Percentiles rank a stretch among this genome's conserved stretches.
Evolutionary conservation across 35 echinoderm and acorn worm species (phyloP).

Genomic region (Lytechinus variegatus): DNA sequence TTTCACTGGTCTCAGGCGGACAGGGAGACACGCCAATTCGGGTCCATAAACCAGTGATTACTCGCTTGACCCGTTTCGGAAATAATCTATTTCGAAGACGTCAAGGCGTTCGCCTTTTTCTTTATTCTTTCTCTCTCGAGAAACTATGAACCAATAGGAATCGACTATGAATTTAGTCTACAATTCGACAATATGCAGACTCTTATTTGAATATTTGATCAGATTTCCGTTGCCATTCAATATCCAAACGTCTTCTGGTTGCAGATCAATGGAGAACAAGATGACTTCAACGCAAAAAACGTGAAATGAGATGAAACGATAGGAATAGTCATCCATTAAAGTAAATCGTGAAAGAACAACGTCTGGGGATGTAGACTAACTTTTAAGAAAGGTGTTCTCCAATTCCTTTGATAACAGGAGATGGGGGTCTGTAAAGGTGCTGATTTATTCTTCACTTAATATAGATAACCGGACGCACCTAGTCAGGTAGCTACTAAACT

Average conservation of each 20-base stretch:
- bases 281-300: too few relatives aligned
- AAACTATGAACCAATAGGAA: not conserved
- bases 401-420: constrained; percentile 20
- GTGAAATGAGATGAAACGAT: too few relatives aligned
- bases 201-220: not conserved
- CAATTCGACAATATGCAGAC: not conserved
- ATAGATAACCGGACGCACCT: constrained; percentile 26
- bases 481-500: not conserved
- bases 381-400: not conserved
- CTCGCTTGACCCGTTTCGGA: constrained; percentile 21
- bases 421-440: not conserved
- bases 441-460: constrained; percentile 38
- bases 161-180: not conserved
- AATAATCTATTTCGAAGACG: constrained; percentile 22
- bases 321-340: too few relatives aligned
- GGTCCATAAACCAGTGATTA: constrained; percentile 21
- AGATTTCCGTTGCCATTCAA: too few relatives aligned
- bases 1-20: not conserved
- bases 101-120: not conserved
- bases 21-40: constrained; percentile 41
- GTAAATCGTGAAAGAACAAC: not conserved
- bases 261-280: too few relatives aligned
- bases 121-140: not conserved
- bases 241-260: too few relatives aligned
- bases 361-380: not conserved